Percentiles rank a stretch among this genome's conserved stretches.
These are phyloP conservation scores for Rhagonycha lutea DNA, from an alignment of 2,888 invertebrate species.

Conservation along the genomic window DNA sequence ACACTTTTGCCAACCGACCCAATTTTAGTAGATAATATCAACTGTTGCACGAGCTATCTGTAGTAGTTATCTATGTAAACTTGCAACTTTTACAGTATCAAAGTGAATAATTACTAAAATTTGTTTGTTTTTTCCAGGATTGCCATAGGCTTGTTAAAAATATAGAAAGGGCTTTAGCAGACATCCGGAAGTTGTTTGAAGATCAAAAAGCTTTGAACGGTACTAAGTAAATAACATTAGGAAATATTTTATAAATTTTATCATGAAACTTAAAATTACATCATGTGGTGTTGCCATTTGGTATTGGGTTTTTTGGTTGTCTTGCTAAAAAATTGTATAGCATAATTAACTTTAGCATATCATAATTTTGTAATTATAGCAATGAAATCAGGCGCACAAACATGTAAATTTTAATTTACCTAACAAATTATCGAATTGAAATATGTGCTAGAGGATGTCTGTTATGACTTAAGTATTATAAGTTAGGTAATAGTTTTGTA, in stretches of 20 bases:
- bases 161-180: constrained; percentile 64
- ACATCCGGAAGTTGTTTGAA: constrained; percentile 67
- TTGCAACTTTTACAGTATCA: neutral
- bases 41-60: no score
- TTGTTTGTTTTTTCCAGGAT: constrained; percentile 62
- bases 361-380: constrained; percentile 10
- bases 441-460: constrained; percentile 4
- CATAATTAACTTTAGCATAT: constrained; percentile 19
- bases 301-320: constrained; percentile 35
- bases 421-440: constrained; percentile 9
- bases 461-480: constrained; percentile 26
- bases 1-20: no score
- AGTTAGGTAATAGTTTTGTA: constrained; percentile 8
- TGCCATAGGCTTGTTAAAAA: constrained; percentile 77
- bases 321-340: constrained; percentile 14
- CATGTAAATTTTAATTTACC: constrained; percentile 1
- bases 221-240: constrained; percentile 32
- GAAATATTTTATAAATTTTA: neutral
- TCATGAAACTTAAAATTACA: constrained; percentile 12
- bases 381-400: constrained; percentile 19
- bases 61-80: neutral
- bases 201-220: constrained; percentile 59
- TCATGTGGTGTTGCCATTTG: constrained; percentile 28
- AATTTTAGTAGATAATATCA: no score
- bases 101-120: neutral